These are phyloP conservation scores for Erynnis tages DNA, from an alignment of 2,888 invertebrate genomes.

Conservation along the genomic window DNA sequence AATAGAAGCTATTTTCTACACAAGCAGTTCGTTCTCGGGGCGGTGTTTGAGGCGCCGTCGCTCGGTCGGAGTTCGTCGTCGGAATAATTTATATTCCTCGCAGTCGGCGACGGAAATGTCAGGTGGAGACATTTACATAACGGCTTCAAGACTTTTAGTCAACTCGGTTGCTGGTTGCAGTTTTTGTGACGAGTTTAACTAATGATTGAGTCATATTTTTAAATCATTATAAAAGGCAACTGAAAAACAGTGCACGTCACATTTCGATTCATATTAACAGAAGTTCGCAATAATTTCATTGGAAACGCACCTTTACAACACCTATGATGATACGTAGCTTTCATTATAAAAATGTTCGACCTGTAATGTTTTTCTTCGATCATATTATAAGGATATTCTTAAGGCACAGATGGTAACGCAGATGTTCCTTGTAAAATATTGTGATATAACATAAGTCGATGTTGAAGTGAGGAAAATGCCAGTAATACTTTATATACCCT, in stretches of 20 bases:
- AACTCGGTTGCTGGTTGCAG: not conserved
- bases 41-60: no score
- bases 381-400: not conserved
- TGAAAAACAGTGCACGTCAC: no score
- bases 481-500: slow-evolving; percentile 5
- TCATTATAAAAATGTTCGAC: no score
- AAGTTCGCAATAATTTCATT: no score
- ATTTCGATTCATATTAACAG: no score
- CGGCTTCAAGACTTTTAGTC: slow-evolving; percentile 6
- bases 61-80: slow-evolving; percentile 15
- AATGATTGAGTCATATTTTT: not conserved
- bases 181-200: not conserved
- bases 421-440: slow-evolving; percentile 4
- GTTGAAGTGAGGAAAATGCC: slow-evolving; percentile 12
- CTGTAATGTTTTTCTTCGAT: no score
- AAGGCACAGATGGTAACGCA: not conserved
- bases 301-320: no score
- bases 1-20: no score
- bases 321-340: no score
- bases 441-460: not conserved
- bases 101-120: slow-evolving; percentile 21
- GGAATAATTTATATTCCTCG: slow-evolving; percentile 23
- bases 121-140: slow-evolving; percentile 19
- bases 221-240: no score
- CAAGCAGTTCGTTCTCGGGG: no score